Conservation (phyloP, 2,113 vertebrate genomes). For the Engystomops pustulosus region DNA sequence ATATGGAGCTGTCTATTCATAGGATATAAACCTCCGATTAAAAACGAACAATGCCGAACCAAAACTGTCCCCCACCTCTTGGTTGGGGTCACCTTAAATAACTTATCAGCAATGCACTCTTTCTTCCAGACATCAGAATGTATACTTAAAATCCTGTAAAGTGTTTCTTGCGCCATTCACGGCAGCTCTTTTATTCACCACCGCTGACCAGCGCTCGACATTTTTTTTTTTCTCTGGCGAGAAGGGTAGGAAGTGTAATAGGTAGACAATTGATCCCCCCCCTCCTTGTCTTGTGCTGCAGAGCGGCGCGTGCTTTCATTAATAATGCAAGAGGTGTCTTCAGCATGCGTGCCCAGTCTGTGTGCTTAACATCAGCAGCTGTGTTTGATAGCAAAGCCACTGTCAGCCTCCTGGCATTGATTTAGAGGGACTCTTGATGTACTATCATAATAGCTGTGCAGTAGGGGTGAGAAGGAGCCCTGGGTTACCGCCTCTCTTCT, state of each 20-base stretch:
- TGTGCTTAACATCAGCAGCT: constrained; percentile 69
- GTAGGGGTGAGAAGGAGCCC: background rate
- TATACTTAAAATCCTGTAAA: no score
- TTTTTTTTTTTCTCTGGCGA: constrained; percentile 43
- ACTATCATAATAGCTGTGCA: constrained; percentile 64
- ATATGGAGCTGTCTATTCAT: no score
- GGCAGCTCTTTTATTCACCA: background rate
- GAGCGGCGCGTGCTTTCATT: constrained; percentile 62
- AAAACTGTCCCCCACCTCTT: no score
- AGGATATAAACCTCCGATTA: no score
- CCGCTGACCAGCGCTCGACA: constrained; percentile 31
- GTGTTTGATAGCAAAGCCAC: constrained; percentile 69
- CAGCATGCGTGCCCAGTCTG: constrained; percentile 65
- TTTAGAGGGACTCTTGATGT: constrained; percentile 62
- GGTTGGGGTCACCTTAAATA: background rate
- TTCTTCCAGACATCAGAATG: background rate
- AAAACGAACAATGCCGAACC: no score
- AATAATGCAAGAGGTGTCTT: constrained; percentile 66
- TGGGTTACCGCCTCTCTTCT: background rate
- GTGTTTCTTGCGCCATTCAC: background rate
- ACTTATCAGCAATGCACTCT: background rate
- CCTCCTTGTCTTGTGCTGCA: constrained; percentile 57
- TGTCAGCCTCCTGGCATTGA: constrained; percentile 68
- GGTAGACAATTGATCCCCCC: constrained; percentile 52
- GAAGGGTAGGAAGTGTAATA: constrained; percentile 48